Conservation (phyloP, 1,140 invertebrate species). For the Ctenoplectra terminalis region DNA sequence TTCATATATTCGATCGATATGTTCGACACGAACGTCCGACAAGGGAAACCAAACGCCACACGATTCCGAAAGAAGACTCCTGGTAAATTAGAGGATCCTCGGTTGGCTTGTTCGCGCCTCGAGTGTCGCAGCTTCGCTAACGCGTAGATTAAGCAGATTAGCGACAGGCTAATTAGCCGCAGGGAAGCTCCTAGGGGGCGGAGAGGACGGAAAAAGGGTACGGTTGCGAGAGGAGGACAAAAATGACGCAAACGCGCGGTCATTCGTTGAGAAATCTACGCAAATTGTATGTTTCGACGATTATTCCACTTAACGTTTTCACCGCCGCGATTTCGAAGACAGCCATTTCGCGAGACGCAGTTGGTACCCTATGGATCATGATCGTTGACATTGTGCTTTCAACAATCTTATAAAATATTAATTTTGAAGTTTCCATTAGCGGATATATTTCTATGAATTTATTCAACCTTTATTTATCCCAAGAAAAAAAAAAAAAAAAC, state of each 20-base stretch:
- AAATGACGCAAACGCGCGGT: constrained; percentile 56
- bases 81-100: constrained; percentile 31
- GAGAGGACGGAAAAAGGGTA: constrained; percentile 1
- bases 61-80: background rate
- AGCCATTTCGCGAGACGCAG: background rate
- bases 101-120: constrained; percentile 40
- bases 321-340: constrained; percentile 6
- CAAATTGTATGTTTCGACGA: constrained; percentile 55
- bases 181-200: constrained; percentile 12
- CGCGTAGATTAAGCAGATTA: constrained; percentile 62
- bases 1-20: background rate
- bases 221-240: constrained; percentile 22
- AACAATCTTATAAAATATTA: too few relatives aligned
- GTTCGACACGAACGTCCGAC: too few relatives aligned
- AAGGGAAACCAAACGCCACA: background rate
- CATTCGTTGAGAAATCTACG: constrained; percentile 58
- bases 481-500: background rate
- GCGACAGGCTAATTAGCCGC: constrained; percentile 64
- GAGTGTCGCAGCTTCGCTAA: constrained; percentile 51
- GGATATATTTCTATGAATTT: too few relatives aligned
- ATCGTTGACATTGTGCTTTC: background rate
- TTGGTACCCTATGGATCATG: background rate
- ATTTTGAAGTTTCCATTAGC: too few relatives aligned
- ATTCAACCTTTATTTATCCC: background rate
- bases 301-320: constrained; percentile 40